Conservation (phyloP, 2,113 vertebrate genomes). For the Cyprinodon tularosa region DNA sequence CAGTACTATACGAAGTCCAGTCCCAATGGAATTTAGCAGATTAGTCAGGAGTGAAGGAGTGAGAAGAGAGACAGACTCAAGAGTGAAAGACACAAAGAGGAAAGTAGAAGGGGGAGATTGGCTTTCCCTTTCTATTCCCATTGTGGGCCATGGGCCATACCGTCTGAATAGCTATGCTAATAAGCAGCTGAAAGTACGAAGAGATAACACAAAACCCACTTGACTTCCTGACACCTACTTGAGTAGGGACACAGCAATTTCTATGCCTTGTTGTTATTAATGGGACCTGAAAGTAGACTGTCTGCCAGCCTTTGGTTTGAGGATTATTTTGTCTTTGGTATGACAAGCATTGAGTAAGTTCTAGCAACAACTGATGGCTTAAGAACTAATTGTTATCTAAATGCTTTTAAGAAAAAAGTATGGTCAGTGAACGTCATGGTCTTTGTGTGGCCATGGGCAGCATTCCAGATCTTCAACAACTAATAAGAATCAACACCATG, state of each 20-base stretch:
- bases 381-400: slow-evolving; percentile 83
- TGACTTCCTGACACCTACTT: slow-evolving; percentile 81
- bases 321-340: slow-evolving; percentile 53
- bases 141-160: slow-evolving; percentile 72
- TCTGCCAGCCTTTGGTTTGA: slow-evolving; percentile 66
- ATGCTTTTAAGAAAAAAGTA: slow-evolving; percentile 70
- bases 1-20: slow-evolving; percentile 70
- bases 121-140: slow-evolving; percentile 72
- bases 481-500: slow-evolving; percentile 51
- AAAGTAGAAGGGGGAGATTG: slow-evolving; percentile 66
- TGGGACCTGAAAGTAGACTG: slow-evolving; percentile 67
- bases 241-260: slow-evolving; percentile 71
- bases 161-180: slow-evolving; percentile 84
- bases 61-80: slow-evolving; percentile 59
- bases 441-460: slow-evolving; percentile 44
- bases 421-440: slow-evolving; percentile 52
- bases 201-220: slow-evolving; percentile 82
- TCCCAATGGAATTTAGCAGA: slow-evolving; percentile 71
- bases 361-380: slow-evolving; percentile 59
- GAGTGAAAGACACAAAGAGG: slow-evolving; percentile 72
- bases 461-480: slow-evolving; percentile 57
- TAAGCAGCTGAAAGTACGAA: slow-evolving; percentile 76
- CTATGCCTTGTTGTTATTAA: slow-evolving; percentile 78
- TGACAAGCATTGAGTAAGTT: slow-evolving; percentile 41
- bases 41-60: slow-evolving; percentile 72